phyloP scores from a whole-genome alignment of 2,888 invertebrate species.

The Eurois occulta region DNA sequence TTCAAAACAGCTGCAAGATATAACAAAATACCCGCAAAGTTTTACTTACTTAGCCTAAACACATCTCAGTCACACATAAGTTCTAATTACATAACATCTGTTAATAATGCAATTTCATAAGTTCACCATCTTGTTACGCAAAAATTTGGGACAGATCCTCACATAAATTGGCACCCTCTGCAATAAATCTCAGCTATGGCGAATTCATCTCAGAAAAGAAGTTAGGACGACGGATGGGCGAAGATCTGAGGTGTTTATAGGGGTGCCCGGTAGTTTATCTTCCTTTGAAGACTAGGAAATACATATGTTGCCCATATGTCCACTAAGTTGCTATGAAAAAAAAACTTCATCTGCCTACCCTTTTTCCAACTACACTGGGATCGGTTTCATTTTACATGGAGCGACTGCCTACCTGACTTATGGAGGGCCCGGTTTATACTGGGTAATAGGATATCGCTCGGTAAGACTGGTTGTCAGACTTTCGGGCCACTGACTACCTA shows the following conservation, averaged over 20 bases:
- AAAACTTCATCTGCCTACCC: background rate
- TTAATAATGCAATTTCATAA: conserved; percentile 15
- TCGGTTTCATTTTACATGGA: background rate
- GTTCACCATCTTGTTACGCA: background rate
- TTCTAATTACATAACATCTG: background rate
- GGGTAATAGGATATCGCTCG: background rate
- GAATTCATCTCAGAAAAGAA: conserved; percentile 50
- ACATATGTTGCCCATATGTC: conserved; percentile 29
- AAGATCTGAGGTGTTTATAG: conserved; percentile 54
- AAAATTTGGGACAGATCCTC: conserved; percentile 22
- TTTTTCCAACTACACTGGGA: background rate
- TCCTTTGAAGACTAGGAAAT: conserved; percentile 40
- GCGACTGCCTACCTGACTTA: background rate
- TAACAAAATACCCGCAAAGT: background rate
- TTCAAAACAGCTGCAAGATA: background rate
- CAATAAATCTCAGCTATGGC: conserved; percentile 56
- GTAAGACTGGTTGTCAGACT: background rate
- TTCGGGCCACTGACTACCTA: background rate
- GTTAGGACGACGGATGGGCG: conserved; percentile 42
- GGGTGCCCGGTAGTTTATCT: conserved; percentile 54
- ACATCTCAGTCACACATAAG: background rate
- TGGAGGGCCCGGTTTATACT: background rate
- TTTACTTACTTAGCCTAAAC: background rate
- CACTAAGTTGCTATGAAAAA: background rate
- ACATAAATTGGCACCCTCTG: conserved; percentile 42